Conservation (phyloP, 1,140 invertebrate species). For the Polypedilum vanderplanki region DNA sequence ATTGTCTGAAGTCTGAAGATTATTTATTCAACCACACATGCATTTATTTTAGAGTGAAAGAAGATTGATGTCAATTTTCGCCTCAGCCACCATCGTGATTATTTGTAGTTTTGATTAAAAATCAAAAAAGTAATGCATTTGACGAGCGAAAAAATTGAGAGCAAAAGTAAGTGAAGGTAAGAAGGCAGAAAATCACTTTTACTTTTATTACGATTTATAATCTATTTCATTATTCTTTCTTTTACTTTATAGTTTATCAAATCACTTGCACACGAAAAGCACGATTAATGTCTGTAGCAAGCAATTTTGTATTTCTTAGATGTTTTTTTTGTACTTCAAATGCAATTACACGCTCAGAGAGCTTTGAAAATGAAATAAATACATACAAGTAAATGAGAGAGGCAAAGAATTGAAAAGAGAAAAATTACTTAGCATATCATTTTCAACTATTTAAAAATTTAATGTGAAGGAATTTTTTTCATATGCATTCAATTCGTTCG, state of each 20-base stretch:
- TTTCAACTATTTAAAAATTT: not conserved
- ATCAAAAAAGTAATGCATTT: not conserved
- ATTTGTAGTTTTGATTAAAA: not conserved
- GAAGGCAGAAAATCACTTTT: not conserved
- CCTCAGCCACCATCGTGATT: not conserved
- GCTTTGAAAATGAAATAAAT: conserved; percentile 23
- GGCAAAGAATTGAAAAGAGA: not conserved
- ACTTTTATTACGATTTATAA: not conserved
- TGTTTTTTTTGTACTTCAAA: conserved; percentile 1
- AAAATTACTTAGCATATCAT: conserved; percentile 19
- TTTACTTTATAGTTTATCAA: not conserved
- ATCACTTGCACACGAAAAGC: not conserved
- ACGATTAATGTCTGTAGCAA: conserved; percentile 6
- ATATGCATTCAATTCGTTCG: not conserved
- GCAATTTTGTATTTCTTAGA: not conserved
- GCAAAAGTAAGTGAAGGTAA: no score
- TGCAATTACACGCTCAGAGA: conserved; percentile 26
- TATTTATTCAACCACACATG: not conserved
- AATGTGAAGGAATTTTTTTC: not conserved
- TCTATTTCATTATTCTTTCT: not conserved
- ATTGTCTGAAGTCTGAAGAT: not conserved
- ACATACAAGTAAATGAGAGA: not conserved
- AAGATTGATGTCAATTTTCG: not conserved
- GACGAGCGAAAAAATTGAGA: not conserved
- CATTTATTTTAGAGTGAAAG: not conserved